Evolutionary conservation across 1,140 invertebrate species (phyloP).

Genomic region (Trinorchestia longiramus): DNA sequence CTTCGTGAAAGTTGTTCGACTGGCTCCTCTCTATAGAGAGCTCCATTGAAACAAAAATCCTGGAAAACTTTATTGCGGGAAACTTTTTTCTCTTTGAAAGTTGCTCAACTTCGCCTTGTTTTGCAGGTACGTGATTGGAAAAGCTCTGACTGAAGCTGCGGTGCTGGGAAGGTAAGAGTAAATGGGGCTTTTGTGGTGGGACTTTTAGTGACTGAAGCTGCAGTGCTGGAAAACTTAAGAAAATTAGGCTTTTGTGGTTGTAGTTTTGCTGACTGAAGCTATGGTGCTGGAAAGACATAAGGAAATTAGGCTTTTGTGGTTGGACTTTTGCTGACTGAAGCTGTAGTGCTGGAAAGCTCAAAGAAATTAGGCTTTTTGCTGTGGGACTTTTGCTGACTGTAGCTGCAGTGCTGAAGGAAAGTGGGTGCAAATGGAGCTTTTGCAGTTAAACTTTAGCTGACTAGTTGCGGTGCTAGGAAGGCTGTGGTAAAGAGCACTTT

Average conservation of each 20-base stretch:
- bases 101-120: conserved; percentile 29
- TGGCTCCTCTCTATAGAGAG: neutral
- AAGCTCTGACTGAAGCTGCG: neutral
- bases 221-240: neutral
- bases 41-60: conserved; percentile 28
- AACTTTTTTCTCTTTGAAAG: neutral
- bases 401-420: too few relatives aligned
- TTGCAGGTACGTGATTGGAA: conserved; percentile 39
- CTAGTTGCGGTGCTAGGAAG: too few relatives aligned
- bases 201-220: neutral
- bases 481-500: too few relatives aligned
- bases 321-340: neutral
- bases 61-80: neutral
- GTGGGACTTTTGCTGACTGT: too few relatives aligned
- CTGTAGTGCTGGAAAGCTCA: too few relatives aligned
- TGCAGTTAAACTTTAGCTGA: too few relatives aligned
- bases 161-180: neutral
- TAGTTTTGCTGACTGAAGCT: neutral
- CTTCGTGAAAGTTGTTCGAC: too few relatives aligned
- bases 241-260: neutral
- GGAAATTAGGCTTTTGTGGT: neutral
- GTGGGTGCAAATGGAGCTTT: too few relatives aligned
- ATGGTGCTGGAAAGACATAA: neutral
- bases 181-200: neutral
- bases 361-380: too few relatives aligned